phyloP scores from a whole-genome alignment of 2,113 vertebrate species.

The Acrocephalus arundinaceus region DNA sequence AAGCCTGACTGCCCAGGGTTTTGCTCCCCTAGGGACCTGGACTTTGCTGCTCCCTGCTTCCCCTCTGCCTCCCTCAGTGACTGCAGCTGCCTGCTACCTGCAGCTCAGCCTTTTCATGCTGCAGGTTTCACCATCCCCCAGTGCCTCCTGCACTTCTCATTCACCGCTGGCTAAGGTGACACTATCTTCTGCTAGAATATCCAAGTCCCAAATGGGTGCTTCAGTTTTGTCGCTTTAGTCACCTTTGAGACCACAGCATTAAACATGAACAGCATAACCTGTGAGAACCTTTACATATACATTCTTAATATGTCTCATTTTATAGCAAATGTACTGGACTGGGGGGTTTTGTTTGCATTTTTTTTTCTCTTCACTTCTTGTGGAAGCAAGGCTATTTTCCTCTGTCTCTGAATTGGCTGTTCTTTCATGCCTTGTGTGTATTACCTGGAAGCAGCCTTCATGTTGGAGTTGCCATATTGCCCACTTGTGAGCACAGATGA shows the following conservation, averaged over 20 bases:
- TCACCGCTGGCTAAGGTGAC: background rate
- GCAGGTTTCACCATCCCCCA: background rate
- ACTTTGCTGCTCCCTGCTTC: background rate
- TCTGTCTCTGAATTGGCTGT: background rate
- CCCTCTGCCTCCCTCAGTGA: background rate
- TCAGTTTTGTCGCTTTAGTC: background rate
- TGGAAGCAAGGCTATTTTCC: background rate
- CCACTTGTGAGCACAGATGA: background rate
- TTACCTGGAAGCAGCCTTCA: background rate
- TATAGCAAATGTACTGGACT: background rate
- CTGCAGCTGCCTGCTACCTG: background rate
- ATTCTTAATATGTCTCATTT: background rate
- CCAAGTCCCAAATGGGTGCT: background rate
- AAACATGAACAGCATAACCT: background rate
- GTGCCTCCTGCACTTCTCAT: background rate
- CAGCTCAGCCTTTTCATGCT: background rate
- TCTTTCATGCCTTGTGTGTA: background rate
- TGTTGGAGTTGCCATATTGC: background rate
- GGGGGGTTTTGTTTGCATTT: accelerated
- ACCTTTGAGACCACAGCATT: background rate
- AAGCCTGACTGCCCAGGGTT: background rate
- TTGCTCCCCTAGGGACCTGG: background rate
- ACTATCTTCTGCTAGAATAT: background rate
- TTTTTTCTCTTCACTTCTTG: background rate
- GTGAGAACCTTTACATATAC: background rate